Evolutionary conservation across 2,113 vertebrate genomes (phyloP), one percentile per base, ranked within the genome.

Genomic region (Pelvicachromis taeniatus): DNA sequence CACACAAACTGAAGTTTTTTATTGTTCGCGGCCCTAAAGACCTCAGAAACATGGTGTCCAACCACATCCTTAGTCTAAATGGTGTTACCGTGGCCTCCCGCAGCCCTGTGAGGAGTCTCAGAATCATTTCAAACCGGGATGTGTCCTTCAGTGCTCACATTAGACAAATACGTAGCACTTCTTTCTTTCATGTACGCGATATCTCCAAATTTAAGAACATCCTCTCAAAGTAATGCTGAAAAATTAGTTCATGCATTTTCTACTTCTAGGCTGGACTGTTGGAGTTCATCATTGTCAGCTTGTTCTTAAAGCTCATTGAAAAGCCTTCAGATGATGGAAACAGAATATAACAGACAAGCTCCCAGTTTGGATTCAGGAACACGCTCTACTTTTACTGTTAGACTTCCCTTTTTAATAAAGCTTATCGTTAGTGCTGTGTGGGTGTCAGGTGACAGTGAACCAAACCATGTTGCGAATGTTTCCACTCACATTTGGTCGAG

Each of bases 1-100:
- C 68, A 29, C 23, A 73, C 0, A 73, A 50, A 73, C 0, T 0
- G 42, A 50, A 7, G 6, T 7, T 63, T n/a, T 38, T 73, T 19
- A 50, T 48, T 48, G 14, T 48, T 29, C 23, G 0, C 1, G 2
- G 0, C 0, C 2, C 23, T 50, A 29, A 50, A 50, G 31, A 48
- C 23, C 68, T 73, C 23, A 31, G 42, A 73, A 73, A 73, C 42
- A 29, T 26, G 5, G 65, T 29, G 8, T 73, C 59, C 17, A 63
- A 63, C 59, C 33, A 50, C 23, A 50, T 73, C 26, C 42, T 73
- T 73, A 29, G 6, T 50, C 23, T 31, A 9, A 29, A 31, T 38
- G 59, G 59, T 70, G 65, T 70, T 42, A 45, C 38, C 35, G 10
- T 50, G 11, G 6, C 42, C 68, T 50, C 42, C 68, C 50, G 68